Evolutionary conservation across 2,888 invertebrate genomes (phyloP).

Genomic region (Odontocolon sp.): DNA sequence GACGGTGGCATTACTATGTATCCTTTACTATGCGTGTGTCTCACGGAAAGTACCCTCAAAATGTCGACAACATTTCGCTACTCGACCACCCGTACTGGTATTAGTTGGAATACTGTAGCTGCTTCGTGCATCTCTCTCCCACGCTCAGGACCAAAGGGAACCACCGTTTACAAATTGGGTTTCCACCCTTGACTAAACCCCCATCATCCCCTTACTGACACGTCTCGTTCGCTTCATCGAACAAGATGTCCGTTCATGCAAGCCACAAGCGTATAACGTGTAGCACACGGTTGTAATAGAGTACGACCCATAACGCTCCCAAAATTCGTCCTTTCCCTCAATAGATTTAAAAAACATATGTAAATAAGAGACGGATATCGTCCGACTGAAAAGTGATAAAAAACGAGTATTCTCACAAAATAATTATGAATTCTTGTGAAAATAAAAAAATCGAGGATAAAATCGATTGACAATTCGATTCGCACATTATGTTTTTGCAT

Average conservation of each 20-base stretch:
- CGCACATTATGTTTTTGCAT: too few species aligned
- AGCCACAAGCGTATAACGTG: conserved; percentile 6
- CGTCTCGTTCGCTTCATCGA: conserved; percentile 17
- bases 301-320: too few species aligned
- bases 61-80: conserved; percentile 38
- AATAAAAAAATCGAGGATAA: too few species aligned
- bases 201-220: conserved; percentile 44
- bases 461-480: too few species aligned
- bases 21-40: conserved; percentile 1
- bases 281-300: neutral
- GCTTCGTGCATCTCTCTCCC: neutral
- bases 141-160: conserved; percentile 58
- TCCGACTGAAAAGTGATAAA: too few species aligned
- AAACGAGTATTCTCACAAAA: too few species aligned
- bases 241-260: conserved; percentile 12
- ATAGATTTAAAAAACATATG: too few species aligned
- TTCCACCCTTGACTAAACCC: conserved; percentile 37
- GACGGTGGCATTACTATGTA: too few species aligned
- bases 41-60: conserved; percentile 37
- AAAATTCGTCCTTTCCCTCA: too few species aligned
- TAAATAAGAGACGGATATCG: too few species aligned
- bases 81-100: conserved; percentile 38
- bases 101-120: conserved; percentile 23
- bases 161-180: conserved; percentile 58
- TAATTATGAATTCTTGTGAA: too few species aligned